Evolutionary conservation across 1,140 invertebrate genomes (phyloP).

Genomic region (Penaeus indicus): DNA sequence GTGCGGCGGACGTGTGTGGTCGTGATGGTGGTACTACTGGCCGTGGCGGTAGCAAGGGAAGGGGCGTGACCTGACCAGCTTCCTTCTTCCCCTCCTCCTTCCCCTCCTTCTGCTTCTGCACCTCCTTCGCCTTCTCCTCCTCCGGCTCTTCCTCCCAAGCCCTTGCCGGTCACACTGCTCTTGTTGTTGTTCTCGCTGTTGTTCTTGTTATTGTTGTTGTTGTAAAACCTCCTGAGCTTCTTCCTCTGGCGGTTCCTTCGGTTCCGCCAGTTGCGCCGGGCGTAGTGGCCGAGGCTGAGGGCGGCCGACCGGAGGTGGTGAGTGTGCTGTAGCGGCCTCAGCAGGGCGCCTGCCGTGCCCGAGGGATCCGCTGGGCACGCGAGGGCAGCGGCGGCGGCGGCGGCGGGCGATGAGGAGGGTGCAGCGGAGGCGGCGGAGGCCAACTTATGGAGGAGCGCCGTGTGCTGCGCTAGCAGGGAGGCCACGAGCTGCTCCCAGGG

Average conservation of each 20-base stretch:
- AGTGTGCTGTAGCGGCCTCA: background rate
- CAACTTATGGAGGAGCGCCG: constrained; percentile 64
- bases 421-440: constrained; percentile 45
- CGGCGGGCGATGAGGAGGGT: background rate
- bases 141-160: background rate
- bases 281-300: constrained; percentile 52
- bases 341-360: background rate
- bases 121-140: background rate
- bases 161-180: background rate
- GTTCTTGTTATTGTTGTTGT: constrained; percentile 29
- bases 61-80: background rate
- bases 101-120: background rate
- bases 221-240: constrained; percentile 52
- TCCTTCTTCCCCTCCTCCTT: background rate
- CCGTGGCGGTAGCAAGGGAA: background rate
- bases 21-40: constrained; percentile 43
- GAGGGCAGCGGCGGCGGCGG: constrained; percentile 37
- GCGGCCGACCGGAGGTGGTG: constrained; percentile 37
- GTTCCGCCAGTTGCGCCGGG: constrained; percentile 62
- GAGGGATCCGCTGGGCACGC: constrained; percentile 21
- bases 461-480: constrained; percentile 63
- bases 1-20: constrained; percentile 41
- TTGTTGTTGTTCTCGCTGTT: background rate
- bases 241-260: constrained; percentile 62
- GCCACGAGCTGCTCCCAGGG: constrained; percentile 64